Base-by-base conservation (phyloP, 2,797 vertebrate species). In the Artibeus jamaicensis region DNA sequence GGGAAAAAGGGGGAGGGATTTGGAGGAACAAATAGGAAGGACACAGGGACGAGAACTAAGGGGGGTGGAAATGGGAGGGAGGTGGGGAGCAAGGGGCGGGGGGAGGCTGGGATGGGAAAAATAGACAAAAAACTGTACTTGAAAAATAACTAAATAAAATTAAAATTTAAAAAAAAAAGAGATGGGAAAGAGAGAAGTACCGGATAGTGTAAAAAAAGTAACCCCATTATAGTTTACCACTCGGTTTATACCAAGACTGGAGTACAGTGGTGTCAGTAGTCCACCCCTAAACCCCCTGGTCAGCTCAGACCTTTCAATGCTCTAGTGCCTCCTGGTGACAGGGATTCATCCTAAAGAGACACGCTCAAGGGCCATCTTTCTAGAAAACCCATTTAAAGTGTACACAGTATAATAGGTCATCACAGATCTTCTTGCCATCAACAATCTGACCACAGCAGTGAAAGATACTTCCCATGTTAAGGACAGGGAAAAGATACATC, bases 171-270 rank as follows among this genome's bases (percentile, higher is more conserved):
- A n/a, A n/a, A n/a, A n/a, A n/a, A n/a, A 77, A 93, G 55, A 81
- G 34, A 83, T 34, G 26, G 8, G 53, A 50, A 92, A 70, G 57
- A 94, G 48, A 79, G 34, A 32, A 44, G 39, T 48, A 50, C 9
- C 57, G 15, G 91, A 81, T 68, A 84, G 42, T 68, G 96, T 22
- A 62, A 62, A 32, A 89, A 86, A 55, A 48, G 42, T 87, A 82
- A 92, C 34, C 79, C 78, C 71, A 18, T 50, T 93, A 22, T 59
- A 48, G 48, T 44, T 78, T 78, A 77, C 37, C n/a, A 62, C 6
- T 74, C 87, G 34, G 37, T 88, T 93, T 91, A 68, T 53, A 70
- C n/a, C 91, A 71, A 90, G 92, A 84, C 37, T 24, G 67, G 42
- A 12, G 12, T 19, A 29, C 94, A 78, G 26, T 2, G 11, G 14